These are phyloP conservation scores for Lophura nycthemera DNA, from an alignment of 2,113 vertebrate species.

Conservation along the genomic window DNA sequence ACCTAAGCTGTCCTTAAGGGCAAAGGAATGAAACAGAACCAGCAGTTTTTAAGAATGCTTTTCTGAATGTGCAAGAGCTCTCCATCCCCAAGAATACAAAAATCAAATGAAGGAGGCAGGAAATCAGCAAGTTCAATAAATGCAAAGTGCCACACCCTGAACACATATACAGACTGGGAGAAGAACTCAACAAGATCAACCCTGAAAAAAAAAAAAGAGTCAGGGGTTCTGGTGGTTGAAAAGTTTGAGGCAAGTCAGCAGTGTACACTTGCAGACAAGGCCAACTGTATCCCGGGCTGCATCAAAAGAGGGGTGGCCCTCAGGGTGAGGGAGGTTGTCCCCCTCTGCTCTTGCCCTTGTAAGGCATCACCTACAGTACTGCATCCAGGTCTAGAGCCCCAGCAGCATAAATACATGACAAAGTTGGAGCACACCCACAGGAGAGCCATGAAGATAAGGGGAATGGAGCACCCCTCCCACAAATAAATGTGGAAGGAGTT, in stretches of 20 bases:
- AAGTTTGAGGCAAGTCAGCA: not conserved
- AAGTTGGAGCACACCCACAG: not conserved
- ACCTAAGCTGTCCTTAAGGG: not conserved
- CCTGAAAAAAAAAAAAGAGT: not conserved
- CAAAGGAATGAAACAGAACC: not conserved
- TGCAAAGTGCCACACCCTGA: not conserved
- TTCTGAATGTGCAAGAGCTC: not conserved
- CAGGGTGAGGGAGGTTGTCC: not conserved
- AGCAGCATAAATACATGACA: not conserved
- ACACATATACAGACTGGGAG: not conserved
- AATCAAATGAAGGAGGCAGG: not conserved
- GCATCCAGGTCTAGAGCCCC: not conserved
- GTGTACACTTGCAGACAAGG: not conserved
- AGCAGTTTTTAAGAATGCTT: not conserved
- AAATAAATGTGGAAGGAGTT: not conserved
- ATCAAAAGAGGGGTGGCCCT: not conserved
- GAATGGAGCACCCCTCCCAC: not conserved
- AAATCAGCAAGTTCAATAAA: not conserved
- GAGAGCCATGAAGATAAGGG: not conserved
- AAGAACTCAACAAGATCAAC: not conserved
- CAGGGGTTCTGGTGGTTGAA: not conserved
- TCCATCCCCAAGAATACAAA: not conserved
- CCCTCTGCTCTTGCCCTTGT: not conserved
- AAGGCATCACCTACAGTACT: not conserved
- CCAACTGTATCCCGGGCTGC: not conserved